These are phyloP conservation scores for Polypterus senegalus DNA, from an alignment of 2,113 vertebrate species.

Conservation along the genomic window DNA sequence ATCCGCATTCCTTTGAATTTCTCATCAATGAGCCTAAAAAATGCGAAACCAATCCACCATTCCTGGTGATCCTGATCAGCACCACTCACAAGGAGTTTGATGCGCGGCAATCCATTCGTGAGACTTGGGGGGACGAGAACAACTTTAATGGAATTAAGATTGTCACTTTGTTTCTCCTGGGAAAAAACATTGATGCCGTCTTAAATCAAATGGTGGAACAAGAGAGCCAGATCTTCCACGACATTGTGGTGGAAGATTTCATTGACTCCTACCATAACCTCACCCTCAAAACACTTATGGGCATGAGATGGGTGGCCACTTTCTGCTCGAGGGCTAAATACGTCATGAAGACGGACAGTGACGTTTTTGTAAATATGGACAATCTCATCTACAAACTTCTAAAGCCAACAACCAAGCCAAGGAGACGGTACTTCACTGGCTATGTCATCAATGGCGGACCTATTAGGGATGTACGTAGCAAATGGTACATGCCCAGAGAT, in stretches of 20 bases:
- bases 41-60: slow-evolving; percentile 70
- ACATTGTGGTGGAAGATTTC: slow-evolving; percentile 94
- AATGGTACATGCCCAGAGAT: slow-evolving; percentile 97
- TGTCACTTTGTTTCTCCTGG: slow-evolving; percentile 83
- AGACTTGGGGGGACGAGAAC: slow-evolving; percentile 95
- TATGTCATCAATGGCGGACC: slow-evolving; percentile 93
- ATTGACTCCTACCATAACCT: slow-evolving; percentile 95
- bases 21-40: slow-evolving; percentile 91
- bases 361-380: slow-evolving; percentile 99
- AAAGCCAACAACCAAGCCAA: slow-evolving; percentile 87
- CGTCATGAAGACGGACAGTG: slow-evolving; percentile 96
- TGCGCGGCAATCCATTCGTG: slow-evolving; percentile 88
- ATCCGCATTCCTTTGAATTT: slow-evolving; percentile 86
- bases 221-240: slow-evolving; percentile 96
- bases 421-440: slow-evolving; percentile 88
- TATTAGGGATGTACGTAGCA: slow-evolving; percentile 92
- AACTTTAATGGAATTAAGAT: slow-evolving; percentile 79
- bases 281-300: slow-evolving; percentile 94
- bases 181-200: slow-evolving; percentile 71
- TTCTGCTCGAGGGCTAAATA: slow-evolving; percentile 96
- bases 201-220: slow-evolving; percentile 97
- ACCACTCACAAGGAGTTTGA: slow-evolving; percentile 96
- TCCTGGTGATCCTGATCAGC: slow-evolving; percentile 93
- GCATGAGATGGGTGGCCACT: slow-evolving; percentile 91
- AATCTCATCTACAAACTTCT: slow-evolving; percentile 93